Percentiles rank a stretch among this genome's conserved stretches.
Evolutionary conservation across 37 sponge, comb jelly and placozoan genomes (phyloP).

Genomic region (Aphrocallistes beatrix): DNA sequence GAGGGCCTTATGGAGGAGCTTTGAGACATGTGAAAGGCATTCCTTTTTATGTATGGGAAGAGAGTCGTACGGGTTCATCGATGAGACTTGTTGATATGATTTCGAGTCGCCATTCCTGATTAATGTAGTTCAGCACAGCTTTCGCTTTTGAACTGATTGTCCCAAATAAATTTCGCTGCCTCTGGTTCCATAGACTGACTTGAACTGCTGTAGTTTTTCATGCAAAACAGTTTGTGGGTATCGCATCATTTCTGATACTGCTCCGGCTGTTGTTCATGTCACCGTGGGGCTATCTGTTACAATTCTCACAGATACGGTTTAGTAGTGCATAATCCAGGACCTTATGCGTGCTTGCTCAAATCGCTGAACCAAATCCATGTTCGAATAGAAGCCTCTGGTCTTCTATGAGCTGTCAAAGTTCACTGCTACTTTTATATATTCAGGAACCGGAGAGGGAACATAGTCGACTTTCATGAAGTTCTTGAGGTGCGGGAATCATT

Average conservation of each 20-base stretch:
- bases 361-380: neutral
- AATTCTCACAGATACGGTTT: neutral
- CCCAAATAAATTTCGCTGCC: neutral
- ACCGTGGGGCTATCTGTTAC: neutral
- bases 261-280: neutral
- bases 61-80: neutral
- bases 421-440: neutral
- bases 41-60: neutral
- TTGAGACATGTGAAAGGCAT: neutral
- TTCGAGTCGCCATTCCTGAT: too few species aligned
- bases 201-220: neutral
- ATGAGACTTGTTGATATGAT: neutral
- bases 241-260: neutral
- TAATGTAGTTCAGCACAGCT: neutral
- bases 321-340: neutral
- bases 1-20: neutral
- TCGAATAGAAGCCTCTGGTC: neutral
- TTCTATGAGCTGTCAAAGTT: slow-evolving; percentile 11
- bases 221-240: neutral
- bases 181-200: neutral
- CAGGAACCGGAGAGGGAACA: neutral
- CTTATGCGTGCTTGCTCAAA: neutral
- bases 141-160: neutral
- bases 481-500: too few species aligned
- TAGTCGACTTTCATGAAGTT: neutral